Evolutionary conservation across 2,113 vertebrate genomes (phyloP).

Genomic region (Eleginops maclovinus): DNA sequence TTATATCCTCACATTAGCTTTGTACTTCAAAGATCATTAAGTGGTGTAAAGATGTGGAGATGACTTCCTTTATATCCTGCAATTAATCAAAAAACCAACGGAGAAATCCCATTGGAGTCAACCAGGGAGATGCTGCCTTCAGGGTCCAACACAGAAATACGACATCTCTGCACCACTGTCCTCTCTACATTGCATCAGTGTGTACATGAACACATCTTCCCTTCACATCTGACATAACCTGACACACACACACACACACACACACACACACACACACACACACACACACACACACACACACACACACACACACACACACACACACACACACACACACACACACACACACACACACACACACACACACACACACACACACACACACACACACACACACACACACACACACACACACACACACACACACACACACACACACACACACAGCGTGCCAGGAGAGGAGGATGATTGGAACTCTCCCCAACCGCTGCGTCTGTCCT

Average conservation of each 20-base stretch:
- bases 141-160: no score
- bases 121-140: no score
- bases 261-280: no score
- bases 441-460: constrained; percentile 21
- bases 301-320: not conserved
- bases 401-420: not conserved
- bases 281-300: constrained; percentile 5
- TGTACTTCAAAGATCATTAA: no score
- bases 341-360: constrained; percentile 6
- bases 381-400: constrained; percentile 1
- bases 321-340: not conserved
- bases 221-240: constrained; percentile 45
- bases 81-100: no score
- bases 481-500: constrained; percentile 62
- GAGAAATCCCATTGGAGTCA: no score
- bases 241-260: constrained; percentile 24
- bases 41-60: no score
- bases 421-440: not conserved
- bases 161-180: not conserved
- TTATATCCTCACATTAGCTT: no score
- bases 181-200: constrained; percentile 9
- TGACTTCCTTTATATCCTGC: no score
- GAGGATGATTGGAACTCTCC: constrained; percentile 56
- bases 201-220: constrained; percentile 12
- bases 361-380: not conserved